phyloP scores from a whole-genome alignment of 2,797 vertebrate genomes.

The Myoxocephalus aenaeus region DNA sequence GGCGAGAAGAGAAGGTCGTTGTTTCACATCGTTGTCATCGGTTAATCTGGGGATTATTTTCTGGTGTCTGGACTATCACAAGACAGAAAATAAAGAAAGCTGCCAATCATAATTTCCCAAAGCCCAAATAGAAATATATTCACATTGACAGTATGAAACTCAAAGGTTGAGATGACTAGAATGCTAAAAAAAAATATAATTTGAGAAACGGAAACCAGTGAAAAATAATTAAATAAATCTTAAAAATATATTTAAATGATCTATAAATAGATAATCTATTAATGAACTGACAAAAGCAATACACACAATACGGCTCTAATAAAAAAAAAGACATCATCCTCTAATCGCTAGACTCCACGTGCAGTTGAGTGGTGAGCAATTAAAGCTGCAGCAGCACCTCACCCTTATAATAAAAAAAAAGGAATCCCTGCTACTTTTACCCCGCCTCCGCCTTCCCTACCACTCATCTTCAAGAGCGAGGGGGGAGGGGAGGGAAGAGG shows the following conservation, averaged over 20 bases:
- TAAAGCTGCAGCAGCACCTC: constrained; percentile 20
- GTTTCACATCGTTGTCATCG: not conserved
- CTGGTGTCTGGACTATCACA: not conserved
- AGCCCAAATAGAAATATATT: not conserved
- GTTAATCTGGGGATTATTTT: not conserved
- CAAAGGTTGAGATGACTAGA: too few species aligned
- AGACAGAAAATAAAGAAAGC: not conserved
- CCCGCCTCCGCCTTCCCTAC: not conserved
- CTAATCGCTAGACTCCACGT: not conserved
- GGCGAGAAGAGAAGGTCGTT: not conserved
- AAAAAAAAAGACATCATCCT: constrained; percentile 10
- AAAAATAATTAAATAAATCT: too few species aligned
- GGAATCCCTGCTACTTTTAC: not conserved
- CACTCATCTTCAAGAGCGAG: constrained; percentile 34
- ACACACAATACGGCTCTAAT: not conserved
- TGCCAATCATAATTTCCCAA: not conserved
- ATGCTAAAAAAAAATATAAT: not conserved
- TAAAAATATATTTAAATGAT: too few species aligned
- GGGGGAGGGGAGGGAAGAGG: constrained; percentile 35
- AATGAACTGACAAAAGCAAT: not conserved
- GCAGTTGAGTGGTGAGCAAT: constrained; percentile 1
- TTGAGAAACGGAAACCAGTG: not conserved
- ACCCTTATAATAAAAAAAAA: constrained; percentile 13
- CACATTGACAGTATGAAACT: too few species aligned
- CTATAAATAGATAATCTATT: not conserved